A percentile compares a stretch with the other conserved stretches of the same genome.
These are phyloP conservation scores for Proctacanthus coquilletti DNA, from an alignment of 1,140 invertebrate species.

Conservation along the genomic window DNA sequence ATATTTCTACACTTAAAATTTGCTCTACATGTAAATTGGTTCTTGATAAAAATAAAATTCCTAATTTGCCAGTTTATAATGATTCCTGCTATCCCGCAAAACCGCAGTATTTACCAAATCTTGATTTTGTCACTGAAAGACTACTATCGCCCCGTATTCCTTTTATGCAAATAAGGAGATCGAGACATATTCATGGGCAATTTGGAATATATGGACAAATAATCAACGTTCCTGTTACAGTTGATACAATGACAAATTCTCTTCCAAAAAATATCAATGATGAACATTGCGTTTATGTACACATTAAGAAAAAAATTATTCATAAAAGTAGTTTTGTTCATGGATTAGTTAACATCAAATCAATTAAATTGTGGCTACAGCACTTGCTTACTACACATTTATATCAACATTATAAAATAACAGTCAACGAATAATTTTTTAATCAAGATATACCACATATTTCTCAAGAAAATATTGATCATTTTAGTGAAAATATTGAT, in stretches of 20 bases:
- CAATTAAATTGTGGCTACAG: neutral
- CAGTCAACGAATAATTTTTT: constrained; percentile 5
- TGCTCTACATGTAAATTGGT: neutral
- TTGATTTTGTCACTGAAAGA: neutral
- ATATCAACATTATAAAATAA: neutral
- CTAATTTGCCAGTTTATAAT: neutral
- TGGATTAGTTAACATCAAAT: neutral
- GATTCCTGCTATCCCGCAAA: neutral
- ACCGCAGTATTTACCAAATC: neutral
- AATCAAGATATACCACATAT: constrained; percentile 11
- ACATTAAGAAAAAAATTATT: constrained; percentile 15
- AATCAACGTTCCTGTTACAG: constrained; percentile 15
- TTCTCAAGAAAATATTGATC: constrained; percentile 5
- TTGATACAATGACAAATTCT: constrained; percentile 13
- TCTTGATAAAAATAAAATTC: neutral
- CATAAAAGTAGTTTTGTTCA: constrained; percentile 10
- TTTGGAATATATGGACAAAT: constrained; percentile 13
- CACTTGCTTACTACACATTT: neutral
- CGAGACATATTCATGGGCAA: constrained; percentile 13
- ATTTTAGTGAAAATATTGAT: neutral
- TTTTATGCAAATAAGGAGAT: constrained; percentile 20
- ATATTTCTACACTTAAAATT: neutral
- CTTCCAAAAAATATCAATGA: constrained; percentile 14
- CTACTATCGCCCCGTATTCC: constrained; percentile 20
- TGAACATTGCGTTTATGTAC: constrained; percentile 13